phyloP scores from a whole-genome alignment of 2,113 vertebrate species.

The Cyprinus carpio region DNA sequence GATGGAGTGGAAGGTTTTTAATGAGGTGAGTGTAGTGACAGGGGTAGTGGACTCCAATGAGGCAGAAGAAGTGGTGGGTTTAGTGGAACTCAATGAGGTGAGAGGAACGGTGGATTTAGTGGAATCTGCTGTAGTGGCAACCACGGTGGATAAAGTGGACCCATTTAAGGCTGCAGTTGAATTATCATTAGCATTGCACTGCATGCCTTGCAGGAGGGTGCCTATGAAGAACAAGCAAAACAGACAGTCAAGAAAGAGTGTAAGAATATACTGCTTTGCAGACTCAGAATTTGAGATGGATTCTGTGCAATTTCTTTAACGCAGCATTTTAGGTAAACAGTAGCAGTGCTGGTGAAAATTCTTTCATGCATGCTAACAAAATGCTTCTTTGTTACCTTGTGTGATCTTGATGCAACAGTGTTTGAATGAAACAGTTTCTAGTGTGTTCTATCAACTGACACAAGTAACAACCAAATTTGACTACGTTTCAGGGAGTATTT shows the following conservation, averaged over 20 bases:
- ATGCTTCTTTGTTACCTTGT: not conserved
- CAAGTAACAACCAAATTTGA: not conserved
- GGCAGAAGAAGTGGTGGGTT: too few species aligned
- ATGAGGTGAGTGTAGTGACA: not conserved
- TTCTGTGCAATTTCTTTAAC: not conserved
- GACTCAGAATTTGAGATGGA: not conserved
- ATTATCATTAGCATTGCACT: too few species aligned
- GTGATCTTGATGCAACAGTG: too few species aligned
- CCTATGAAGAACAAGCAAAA: not conserved
- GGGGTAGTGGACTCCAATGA: not conserved
- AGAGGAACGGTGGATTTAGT: not conserved
- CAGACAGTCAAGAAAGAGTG: not conserved
- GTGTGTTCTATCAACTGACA: not conserved
- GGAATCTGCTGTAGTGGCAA: not conserved
- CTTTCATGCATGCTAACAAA: not conserved
- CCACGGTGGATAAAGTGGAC: fast-evolving
- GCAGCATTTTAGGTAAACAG: not conserved
- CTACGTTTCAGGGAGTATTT: not conserved
- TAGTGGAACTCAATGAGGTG: not conserved
- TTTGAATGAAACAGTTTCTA: too few species aligned
- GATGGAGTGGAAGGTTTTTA: fast-evolving
- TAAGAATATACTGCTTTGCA: not conserved
- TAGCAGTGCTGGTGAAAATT: not conserved
- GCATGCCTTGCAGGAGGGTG: not conserved
- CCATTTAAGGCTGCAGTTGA: fast-evolving